phyloP scores from a whole-genome alignment of 2,113 vertebrate genomes.

The Pitta sordida region DNA sequence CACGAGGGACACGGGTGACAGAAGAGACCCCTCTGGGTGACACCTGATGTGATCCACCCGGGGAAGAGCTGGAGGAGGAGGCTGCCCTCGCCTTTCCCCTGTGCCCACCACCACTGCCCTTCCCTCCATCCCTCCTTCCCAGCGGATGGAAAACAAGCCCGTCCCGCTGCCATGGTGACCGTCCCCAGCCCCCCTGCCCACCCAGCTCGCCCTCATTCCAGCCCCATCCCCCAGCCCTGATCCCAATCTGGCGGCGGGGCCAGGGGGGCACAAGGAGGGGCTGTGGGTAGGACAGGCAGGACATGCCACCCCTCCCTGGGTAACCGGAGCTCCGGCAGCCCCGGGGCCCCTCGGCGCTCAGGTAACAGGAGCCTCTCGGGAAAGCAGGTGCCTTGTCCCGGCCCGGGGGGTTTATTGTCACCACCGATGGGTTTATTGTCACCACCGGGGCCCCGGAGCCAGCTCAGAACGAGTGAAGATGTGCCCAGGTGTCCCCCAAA shows the following conservation, averaged over 20 bases:
- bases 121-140: background rate
- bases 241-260: background rate
- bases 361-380: background rate
- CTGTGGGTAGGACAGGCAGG: background rate
- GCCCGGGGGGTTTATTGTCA: background rate
- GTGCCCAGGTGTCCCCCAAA: rapidly evolving
- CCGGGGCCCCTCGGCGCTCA: constrained; percentile 15
- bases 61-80: background rate
- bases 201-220: background rate
- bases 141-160: background rate
- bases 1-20: background rate
- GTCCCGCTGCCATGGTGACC: constrained; percentile 8
- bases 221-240: background rate
- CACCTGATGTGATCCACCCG: background rate
- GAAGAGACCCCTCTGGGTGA: background rate
- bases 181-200: background rate
- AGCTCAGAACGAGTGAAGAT: background rate
- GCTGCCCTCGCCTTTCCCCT: background rate
- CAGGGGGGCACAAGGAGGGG: background rate
- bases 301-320: background rate
- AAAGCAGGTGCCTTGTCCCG: background rate
- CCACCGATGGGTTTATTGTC: background rate
- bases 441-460: background rate
- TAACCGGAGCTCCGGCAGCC: background rate
- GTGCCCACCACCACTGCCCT: background rate